Conservation (phyloP, 2,113 vertebrate genomes). For the Microtus richardsoni region DNA sequence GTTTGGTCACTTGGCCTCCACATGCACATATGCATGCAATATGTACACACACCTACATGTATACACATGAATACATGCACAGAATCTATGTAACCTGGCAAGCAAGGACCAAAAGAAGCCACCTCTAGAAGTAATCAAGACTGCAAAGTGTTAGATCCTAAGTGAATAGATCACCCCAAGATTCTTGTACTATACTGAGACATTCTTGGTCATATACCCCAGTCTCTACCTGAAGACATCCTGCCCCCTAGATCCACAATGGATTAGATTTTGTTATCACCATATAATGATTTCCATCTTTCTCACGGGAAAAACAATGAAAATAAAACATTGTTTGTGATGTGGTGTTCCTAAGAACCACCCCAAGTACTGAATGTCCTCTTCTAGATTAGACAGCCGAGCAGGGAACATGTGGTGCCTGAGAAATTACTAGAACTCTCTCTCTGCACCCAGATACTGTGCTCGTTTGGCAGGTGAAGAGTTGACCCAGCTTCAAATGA, state of each 20-base stretch:
- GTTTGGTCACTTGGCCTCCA: not conserved
- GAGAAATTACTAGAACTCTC: not conserved
- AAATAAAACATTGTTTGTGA: not conserved
- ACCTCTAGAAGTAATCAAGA: not conserved
- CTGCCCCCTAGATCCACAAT: not conserved
- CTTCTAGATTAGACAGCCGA: not conserved
- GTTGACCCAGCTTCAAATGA: not conserved
- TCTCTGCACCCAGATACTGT: not conserved
- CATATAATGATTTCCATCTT: not conserved
- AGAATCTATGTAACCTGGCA: not conserved
- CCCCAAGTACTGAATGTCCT: not conserved
- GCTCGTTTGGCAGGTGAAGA: not conserved
- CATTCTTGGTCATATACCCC: not conserved
- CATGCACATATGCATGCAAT: not conserved
- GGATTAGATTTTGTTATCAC: slow-evolving; percentile 25
- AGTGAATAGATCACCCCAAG: not conserved
- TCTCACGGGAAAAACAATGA: slow-evolving; percentile 22
- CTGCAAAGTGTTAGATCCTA: not conserved
- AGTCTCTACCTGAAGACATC: not conserved
- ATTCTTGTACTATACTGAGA: not conserved
- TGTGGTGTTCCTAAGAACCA: slow-evolving; percentile 30
- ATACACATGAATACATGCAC: not conserved
- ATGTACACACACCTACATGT: not conserved
- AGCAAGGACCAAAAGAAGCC: not conserved
- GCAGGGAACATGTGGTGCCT: not conserved